phyloP scores from a whole-genome alignment of 30 jellyfish, hydroid and myxozoan genomes.

The Aurelia coerulea region DNA sequence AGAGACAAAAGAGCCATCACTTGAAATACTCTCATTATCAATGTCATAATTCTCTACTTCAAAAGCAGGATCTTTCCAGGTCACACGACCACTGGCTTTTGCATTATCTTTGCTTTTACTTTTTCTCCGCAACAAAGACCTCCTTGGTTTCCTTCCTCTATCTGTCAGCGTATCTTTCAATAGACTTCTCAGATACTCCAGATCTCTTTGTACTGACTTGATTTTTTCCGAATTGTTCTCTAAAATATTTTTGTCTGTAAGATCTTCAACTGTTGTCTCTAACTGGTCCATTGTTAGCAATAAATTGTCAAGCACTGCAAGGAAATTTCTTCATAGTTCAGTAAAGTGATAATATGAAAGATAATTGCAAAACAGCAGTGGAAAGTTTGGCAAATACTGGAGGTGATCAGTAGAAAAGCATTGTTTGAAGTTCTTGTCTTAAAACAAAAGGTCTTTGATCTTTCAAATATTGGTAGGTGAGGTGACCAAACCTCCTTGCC shows the following conservation, averaged over 20 bases:
- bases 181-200: neutral
- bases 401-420: too few relatives aligned
- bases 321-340: neutral
- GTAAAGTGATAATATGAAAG: neutral
- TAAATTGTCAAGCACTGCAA: slow-evolving; percentile 27
- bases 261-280: neutral
- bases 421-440: too few relatives aligned
- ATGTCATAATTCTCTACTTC: slow-evolving; percentile 32
- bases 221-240: neutral
- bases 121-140: neutral
- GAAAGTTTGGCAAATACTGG: too few relatives aligned
- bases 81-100: neutral
- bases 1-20: slow-evolving; percentile 93
- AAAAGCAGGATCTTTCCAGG: neutral
- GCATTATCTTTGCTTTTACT: neutral
- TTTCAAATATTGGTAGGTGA: too few relatives aligned
- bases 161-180: neutral
- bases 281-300: slow-evolving; percentile 15
- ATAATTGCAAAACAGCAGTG: neutral
- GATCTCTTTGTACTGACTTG: neutral
- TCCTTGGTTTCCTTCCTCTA: neutral
- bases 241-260: neutral
- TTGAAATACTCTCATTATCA: slow-evolving; percentile 56
- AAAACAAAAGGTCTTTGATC: too few relatives aligned
- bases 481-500: too few relatives aligned